These are phyloP conservation scores for Neoascia interrupta DNA, from an alignment of 2,888 invertebrate genomes.

Conservation along the genomic window DNA sequence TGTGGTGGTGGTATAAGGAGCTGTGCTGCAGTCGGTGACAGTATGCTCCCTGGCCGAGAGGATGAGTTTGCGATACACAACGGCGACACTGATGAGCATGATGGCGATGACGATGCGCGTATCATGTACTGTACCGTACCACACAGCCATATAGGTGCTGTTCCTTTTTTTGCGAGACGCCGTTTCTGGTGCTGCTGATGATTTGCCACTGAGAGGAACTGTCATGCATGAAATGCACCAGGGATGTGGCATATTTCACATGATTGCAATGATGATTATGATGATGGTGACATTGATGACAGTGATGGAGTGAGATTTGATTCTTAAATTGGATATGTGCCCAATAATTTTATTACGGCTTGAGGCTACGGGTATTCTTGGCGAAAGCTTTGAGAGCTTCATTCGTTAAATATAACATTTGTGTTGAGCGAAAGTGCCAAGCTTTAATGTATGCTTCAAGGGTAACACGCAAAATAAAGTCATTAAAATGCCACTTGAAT, in stretches of 20 bases:
- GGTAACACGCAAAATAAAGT: too few species aligned
- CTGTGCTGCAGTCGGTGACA: too few species aligned
- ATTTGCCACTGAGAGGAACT: slow-evolving; percentile 64
- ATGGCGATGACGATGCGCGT: slow-evolving; percentile 63
- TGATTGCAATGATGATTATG: slow-evolving; percentile 33
- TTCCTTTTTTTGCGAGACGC: slow-evolving; percentile 26
- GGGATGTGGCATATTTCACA: slow-evolving; percentile 48
- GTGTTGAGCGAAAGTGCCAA: too few species aligned
- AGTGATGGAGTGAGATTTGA: slow-evolving; percentile 52
- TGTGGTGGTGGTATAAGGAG: slow-evolving; percentile 22
- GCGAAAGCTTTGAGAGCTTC: too few species aligned
- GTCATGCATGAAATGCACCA: slow-evolving; percentile 67
- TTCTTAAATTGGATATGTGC: slow-evolving; percentile 41
- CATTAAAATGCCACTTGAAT: too few species aligned
- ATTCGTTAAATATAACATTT: too few species aligned
- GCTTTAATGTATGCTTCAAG: too few species aligned
- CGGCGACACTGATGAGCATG: slow-evolving; percentile 62
- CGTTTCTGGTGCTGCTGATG: slow-evolving; percentile 40
- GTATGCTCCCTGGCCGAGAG: slow-evolving; percentile 33
- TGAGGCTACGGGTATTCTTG: too few species aligned
- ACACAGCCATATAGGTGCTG: neutral
- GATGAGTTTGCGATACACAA: slow-evolving; percentile 53
- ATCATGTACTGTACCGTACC: slow-evolving; percentile 47
- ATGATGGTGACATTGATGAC: slow-evolving; percentile 54
- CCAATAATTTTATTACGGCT: too few species aligned